These are phyloP conservation scores for Leptinotarsa juncta DNA, from an alignment of 2,888 invertebrate genomes.

Conservation along the genomic window DNA sequence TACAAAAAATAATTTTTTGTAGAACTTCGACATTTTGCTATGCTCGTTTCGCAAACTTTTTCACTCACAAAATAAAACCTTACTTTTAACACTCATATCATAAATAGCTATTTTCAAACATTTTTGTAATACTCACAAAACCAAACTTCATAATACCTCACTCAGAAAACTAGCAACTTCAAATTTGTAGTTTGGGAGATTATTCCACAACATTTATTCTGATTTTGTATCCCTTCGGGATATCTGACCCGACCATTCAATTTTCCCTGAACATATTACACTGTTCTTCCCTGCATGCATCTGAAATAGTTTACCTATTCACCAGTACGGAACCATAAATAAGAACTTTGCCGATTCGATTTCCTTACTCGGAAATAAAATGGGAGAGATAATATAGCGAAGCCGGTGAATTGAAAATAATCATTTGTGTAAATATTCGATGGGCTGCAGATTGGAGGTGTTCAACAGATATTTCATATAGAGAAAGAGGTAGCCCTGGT, in stretches of 20 bases:
- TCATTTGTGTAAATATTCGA: conserved; percentile 3
- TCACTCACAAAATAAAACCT: too few species aligned
- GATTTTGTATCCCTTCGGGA: background rate
- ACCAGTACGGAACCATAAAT: conserved; percentile 1
- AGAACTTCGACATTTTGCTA: too few species aligned
- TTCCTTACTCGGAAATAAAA: conserved; percentile 9
- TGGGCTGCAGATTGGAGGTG: background rate
- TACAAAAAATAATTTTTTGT: too few species aligned
- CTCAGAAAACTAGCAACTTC: background rate
- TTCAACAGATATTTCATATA: background rate
- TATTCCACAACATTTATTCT: background rate
- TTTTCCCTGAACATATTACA: background rate
- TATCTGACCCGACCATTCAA: background rate
- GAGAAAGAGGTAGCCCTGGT: background rate
- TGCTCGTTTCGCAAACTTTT: too few species aligned
- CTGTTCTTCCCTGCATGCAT: background rate
- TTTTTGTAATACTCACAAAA: background rate
- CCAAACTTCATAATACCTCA: background rate
- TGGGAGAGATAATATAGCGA: conserved; percentile 11
- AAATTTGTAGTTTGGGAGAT: background rate
- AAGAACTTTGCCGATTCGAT: conserved; percentile 4
- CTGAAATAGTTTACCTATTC: conserved; percentile 12
- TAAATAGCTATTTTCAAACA: too few species aligned
- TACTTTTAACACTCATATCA: too few species aligned
- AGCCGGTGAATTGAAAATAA: conserved; percentile 15